These are phyloP conservation scores for Rhagoletis zephyria DNA, from an alignment of 1,140 invertebrate genomes.

Conservation along the genomic window DNA sequence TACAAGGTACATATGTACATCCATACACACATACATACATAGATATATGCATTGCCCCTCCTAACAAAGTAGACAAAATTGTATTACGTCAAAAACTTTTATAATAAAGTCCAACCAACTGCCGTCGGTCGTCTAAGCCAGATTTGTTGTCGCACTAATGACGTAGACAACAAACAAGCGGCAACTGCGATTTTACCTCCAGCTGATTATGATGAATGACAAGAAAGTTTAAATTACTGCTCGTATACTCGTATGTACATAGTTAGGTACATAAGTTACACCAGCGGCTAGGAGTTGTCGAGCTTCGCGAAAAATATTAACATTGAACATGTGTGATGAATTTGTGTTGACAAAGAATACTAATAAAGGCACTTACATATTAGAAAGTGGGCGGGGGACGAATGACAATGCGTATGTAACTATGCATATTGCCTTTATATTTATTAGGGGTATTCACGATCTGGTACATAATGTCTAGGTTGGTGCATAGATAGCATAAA, in stretches of 20 bases:
- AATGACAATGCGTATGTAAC: neutral
- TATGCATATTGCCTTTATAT: no score
- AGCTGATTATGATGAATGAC: constrained; percentile 50
- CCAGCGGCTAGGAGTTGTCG: neutral
- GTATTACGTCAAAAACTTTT: constrained; percentile 47
- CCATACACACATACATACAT: no score
- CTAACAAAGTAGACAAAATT: no score
- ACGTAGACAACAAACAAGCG: neutral
- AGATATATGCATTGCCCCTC: no score
- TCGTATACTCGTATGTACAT: no score
- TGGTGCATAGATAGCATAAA: no score
- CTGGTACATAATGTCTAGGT: no score
- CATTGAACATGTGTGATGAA: constrained; percentile 45
- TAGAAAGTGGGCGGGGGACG: neutral
- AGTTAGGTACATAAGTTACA: no score
- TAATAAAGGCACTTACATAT: constrained; percentile 10
- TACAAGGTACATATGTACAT: no score
- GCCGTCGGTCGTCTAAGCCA: constrained; percentile 3
- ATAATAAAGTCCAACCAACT: constrained; percentile 47
- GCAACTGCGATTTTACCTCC: constrained; percentile 24
- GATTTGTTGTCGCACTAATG: constrained; percentile 7
- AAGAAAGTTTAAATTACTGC: constrained; percentile 46
- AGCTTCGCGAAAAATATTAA: constrained; percentile 30
- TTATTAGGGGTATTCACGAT: no score
- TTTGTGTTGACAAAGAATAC: constrained; percentile 47